Base-by-base conservation (phyloP, 2,113 vertebrate species). In the Amblyornis subalaris region DNA sequence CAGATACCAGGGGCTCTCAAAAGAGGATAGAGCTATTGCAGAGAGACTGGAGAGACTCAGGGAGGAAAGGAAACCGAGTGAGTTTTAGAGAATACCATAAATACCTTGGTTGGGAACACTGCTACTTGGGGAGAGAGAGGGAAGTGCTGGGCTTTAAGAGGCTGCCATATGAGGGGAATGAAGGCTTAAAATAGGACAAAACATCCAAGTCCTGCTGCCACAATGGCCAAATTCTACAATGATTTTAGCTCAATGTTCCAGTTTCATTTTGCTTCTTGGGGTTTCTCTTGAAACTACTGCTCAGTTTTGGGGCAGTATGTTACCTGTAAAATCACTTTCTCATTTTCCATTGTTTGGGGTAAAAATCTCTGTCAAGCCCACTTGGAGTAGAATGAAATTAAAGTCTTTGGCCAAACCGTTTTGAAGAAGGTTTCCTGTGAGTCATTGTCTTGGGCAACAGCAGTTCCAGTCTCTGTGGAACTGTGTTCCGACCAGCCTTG, bases 41-140 rank as follows among this genome's bases (percentile, higher is more conserved):
- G 98, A 99, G 90, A 98, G 99, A 94, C 98, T 99, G 79, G 98
- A 98, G 84, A 99, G 97, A 89, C 98, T 99, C 83, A 99, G 98
- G 85, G 98, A 98, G 58, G 98, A 99, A 95, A 98, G 98, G 9
- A 98, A 94, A 69, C 98, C 98, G 12, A 99, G 99, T 99, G 95
- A 98, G 98, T 97, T 62, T 76, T 50, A 77, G 16, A 65, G 15
- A 60, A 38, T 48, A 54, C 40, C 0, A 1, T 42, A 29, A 51
- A 28, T 54, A 61, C 21, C 9, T 70, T 54, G 44, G 8, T 18
- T 58, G 42, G 60, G 38, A 84, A 23, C 12, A n/a, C 26, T 62
- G 14, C 42, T 83, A 4, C 45, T 72, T 81, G 48, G 58, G 31
- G 36, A 57, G 35, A 38, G 53, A 61, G 14, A 57, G 24, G 26